A percentile compares a stretch with the other conserved stretches of the same genome.
Evolutionary conservation across 2,888 invertebrate genomes (phyloP).

Genomic region (Heliconius hortense): DNA sequence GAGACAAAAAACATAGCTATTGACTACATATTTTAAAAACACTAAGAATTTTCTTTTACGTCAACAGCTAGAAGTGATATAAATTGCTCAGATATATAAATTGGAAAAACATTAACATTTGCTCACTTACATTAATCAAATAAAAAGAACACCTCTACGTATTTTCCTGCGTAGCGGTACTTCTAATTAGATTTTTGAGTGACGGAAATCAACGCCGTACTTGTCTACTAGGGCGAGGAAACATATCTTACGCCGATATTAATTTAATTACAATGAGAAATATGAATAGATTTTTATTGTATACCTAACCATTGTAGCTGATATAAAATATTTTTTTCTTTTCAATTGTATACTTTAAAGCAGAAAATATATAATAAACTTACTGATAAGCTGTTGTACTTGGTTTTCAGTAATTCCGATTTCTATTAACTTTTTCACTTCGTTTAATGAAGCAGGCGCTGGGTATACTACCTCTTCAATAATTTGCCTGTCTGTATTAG

Average conservation of each 20-base stretch:
- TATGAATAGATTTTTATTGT: no score
- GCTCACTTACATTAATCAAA: not conserved
- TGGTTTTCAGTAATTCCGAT: slow-evolving; percentile 38
- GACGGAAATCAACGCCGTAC: not conserved
- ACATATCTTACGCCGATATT: not conserved
- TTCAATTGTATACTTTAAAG: not conserved
- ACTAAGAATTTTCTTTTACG: not conserved
- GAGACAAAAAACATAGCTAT: not conserved
- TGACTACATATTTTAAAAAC: not conserved
- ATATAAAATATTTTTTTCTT: not conserved
- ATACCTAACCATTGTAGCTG: not conserved
- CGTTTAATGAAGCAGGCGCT: slow-evolving; percentile 42
- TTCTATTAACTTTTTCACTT: slow-evolving; percentile 45
- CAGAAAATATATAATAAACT: not conserved
- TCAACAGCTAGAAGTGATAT: not conserved
- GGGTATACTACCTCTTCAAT: slow-evolving; percentile 47
- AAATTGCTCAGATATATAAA: no score
- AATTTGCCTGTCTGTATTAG: slow-evolving; percentile 41
- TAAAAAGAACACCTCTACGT: not conserved
- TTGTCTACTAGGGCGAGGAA: no score
- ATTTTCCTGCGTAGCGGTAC: not conserved
- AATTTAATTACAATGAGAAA: not conserved
- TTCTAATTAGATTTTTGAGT: not conserved
- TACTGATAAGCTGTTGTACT: slow-evolving; percentile 46
- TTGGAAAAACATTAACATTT: no score